phyloP scores from a whole-genome alignment of 2,888 invertebrate species.

The Callosobruchus maculatus region DNA sequence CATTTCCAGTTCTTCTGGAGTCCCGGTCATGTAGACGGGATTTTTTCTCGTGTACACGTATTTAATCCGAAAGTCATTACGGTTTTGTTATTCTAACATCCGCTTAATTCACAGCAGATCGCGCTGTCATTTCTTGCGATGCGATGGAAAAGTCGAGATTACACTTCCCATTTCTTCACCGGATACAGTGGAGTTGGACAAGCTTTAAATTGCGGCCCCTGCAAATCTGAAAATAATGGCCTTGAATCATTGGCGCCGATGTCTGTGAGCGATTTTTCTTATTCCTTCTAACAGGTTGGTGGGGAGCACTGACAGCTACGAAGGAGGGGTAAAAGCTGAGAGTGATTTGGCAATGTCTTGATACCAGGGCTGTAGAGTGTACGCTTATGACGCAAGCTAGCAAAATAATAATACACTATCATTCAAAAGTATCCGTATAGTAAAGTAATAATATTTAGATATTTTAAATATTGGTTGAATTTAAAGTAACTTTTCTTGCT shows the following conservation, averaged over 20 bases:
- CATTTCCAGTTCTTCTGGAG: background rate
- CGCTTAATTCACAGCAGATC: background rate
- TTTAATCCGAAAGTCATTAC: background rate
- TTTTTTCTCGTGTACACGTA: background rate
- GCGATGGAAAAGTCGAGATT: background rate
- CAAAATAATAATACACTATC: no score
- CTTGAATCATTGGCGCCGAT: background rate
- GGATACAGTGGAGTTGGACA: background rate
- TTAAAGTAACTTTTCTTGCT: no score
- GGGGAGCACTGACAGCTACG: background rate
- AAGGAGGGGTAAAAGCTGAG: no score
- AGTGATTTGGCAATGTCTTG: no score
- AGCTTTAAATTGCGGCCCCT: background rate
- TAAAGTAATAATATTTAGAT: no score
- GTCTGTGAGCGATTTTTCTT: background rate
- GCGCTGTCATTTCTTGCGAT: background rate
- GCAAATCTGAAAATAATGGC: background rate
- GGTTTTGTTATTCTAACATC: background rate
- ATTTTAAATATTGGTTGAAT: no score
- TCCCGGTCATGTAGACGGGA: background rate
- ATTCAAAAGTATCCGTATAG: no score
- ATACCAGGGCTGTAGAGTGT: no score
- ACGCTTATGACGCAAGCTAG: no score
- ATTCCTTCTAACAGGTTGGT: background rate
- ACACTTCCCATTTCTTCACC: background rate